These are phyloP conservation scores for Neoaliturus tenellus DNA, from an alignment of 2,888 invertebrate genomes.

Conservation along the genomic window DNA sequence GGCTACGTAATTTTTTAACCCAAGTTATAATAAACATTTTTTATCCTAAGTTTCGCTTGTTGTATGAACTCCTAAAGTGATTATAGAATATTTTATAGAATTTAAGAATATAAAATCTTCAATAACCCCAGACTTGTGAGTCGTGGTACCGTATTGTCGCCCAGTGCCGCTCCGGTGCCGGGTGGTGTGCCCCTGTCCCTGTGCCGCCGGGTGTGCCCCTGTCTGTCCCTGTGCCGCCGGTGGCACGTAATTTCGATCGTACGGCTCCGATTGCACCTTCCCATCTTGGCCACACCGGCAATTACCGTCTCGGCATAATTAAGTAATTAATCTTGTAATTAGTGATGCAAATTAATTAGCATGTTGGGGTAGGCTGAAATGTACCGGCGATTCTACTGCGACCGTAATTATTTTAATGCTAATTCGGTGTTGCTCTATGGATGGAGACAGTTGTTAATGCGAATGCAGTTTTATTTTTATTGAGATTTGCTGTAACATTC, in stretches of 20 bases:
- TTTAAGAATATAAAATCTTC: too few relatives aligned
- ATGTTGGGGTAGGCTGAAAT: neutral
- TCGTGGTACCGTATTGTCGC: too few relatives aligned
- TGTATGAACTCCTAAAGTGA: too few relatives aligned
- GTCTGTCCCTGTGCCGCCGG: neutral
- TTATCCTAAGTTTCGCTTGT: too few relatives aligned
- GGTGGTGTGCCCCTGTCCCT: too few relatives aligned
- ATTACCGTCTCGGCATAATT: slow-evolving; percentile 7
- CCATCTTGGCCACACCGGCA: neutral
- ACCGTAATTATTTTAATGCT: slow-evolving; percentile 28
- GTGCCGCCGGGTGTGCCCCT: too few relatives aligned
- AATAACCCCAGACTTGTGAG: too few relatives aligned
- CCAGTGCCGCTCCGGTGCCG: too few relatives aligned
- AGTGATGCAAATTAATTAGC: slow-evolving; percentile 43
- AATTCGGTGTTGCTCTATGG: neutral
- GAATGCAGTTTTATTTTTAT: slow-evolving; percentile 5
- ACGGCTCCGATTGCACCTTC: neutral
- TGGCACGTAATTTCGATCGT: neutral
- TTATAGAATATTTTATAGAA: too few relatives aligned
- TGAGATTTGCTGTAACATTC: neutral
- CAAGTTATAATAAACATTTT: too few relatives aligned
- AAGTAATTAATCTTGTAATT: slow-evolving; percentile 40
- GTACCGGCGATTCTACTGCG: neutral
- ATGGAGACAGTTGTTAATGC: neutral
- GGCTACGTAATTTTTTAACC: too few relatives aligned